Conservation (phyloP, 2,888 invertebrate genomes). For the Dasysyrphus tricinctus region DNA sequence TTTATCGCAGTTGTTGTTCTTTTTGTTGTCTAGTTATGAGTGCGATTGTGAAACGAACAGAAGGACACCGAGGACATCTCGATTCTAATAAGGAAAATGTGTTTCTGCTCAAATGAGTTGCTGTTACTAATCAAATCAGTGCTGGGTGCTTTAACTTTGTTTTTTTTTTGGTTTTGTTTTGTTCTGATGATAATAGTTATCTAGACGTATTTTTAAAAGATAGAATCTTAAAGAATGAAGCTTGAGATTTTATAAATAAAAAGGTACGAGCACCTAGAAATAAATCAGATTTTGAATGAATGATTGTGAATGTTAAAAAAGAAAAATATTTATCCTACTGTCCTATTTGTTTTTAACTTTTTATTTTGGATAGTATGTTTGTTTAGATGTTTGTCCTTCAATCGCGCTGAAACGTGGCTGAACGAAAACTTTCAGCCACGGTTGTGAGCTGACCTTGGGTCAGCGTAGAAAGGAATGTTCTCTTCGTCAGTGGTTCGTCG, state of each 20-base stretch:
- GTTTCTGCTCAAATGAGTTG: slow-evolving; percentile 75
- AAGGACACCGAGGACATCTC: slow-evolving; percentile 66
- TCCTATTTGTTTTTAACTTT: too few species aligned
- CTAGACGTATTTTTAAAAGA: neutral
- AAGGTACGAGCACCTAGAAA: too few species aligned
- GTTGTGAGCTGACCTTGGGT: too few species aligned
- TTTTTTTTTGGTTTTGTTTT: slow-evolving; percentile 2
- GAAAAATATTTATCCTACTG: too few species aligned
- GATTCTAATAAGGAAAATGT: slow-evolving; percentile 75
- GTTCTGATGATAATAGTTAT: slow-evolving; percentile 1
- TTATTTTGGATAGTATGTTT: too few species aligned
- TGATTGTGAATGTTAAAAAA: too few species aligned
- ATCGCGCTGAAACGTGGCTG: too few species aligned
- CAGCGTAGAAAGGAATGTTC: too few species aligned
- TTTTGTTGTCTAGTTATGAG: slow-evolving; percentile 54
- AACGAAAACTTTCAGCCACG: too few species aligned
- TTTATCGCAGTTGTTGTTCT: slow-evolving; percentile 64
- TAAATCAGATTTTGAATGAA: too few species aligned
- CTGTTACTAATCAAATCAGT: slow-evolving; percentile 74
- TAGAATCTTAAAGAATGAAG: neutral
- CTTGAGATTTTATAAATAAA: neutral
- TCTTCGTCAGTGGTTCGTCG: too few species aligned
- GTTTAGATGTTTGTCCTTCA: too few species aligned
- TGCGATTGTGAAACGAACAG: slow-evolving; percentile 62
- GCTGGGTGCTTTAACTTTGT: slow-evolving; percentile 64